Percentiles rank a stretch among this genome's conserved stretches.
Evolutionary conservation across 2,113 vertebrate species (phyloP).

Genomic region (Stictonetta naevosa): DNA sequence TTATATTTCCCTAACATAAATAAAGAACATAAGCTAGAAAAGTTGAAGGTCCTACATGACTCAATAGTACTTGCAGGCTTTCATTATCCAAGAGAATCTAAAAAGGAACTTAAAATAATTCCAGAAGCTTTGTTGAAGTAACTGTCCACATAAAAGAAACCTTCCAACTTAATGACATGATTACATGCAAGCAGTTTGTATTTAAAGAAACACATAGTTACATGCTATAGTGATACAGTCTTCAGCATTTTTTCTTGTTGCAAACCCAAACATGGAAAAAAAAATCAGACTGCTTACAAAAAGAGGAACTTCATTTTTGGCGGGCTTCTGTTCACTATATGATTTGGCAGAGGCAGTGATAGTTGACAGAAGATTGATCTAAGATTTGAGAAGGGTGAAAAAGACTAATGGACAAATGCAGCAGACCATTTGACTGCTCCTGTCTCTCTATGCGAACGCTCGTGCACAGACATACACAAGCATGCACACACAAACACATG

Average conservation of each 20-base stretch:
- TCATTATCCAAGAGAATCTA: conserved; percentile 27
- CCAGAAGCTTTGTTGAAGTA: conserved; percentile 41
- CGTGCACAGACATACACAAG: not conserved
- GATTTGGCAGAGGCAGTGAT: conserved; percentile 70
- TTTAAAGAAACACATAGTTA: conserved; percentile 52
- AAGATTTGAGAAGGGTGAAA: conserved; percentile 55
- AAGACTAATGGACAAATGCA: conserved; percentile 60
- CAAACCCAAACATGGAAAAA: conserved; percentile 67
- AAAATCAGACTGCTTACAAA: conserved; percentile 78
- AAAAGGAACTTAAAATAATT: conserved; percentile 62
- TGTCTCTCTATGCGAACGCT: not conserved
- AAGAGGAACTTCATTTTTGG: conserved; percentile 82
- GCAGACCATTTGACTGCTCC: not conserved
- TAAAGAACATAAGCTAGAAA: not conserved
- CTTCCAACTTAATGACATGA: conserved; percentile 62
- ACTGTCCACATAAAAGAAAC: conserved; percentile 62
- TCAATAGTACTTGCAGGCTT: conserved; percentile 17
- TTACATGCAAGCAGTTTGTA: conserved; percentile 60
- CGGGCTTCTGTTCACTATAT: conserved; percentile 74
- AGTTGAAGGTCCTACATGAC: not conserved
- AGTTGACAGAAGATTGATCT: conserved; percentile 71
- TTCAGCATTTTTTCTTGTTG: conserved; percentile 54
- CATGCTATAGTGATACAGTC: conserved; percentile 28
- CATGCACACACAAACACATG: not conserved
- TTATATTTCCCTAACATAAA: not conserved